A percentile compares a stretch with the other conserved stretches of the same genome.
phyloP scores from a whole-genome alignment of 2,113 vertebrate genomes.

The Datnioides undecimradiatus region DNA sequence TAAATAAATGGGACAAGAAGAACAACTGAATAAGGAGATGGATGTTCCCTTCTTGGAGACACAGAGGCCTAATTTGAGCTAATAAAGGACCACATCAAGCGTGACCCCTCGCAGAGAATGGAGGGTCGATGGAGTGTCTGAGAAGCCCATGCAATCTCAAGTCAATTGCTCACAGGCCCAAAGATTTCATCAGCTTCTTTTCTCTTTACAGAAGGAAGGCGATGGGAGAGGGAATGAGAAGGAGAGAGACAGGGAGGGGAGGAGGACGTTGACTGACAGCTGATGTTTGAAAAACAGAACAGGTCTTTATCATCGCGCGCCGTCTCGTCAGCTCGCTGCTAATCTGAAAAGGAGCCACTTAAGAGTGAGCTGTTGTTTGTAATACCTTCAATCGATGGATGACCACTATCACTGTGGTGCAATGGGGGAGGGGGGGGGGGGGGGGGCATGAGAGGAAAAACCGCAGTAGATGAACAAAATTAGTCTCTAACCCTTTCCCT shows the following conservation, averaged over 20 bases:
- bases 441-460: constrained; percentile 25
- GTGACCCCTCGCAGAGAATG: constrained; percentile 66
- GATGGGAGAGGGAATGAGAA: constrained; percentile 23
- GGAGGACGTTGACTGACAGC: constrained; percentile 32
- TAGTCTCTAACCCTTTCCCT: constrained; percentile 49
- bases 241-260: constrained; percentile 1
- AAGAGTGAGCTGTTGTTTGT: constrained; percentile 56
- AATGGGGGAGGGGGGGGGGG: background rate
- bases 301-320: constrained; percentile 25
- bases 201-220: constrained; percentile 31
- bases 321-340: constrained; percentile 30
- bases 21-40: constrained; percentile 78
- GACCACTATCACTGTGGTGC: background rate
- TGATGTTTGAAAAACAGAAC: constrained; percentile 30
- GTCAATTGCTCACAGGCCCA: constrained; percentile 72
- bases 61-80: constrained; percentile 78
- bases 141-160: constrained; percentile 64
- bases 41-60: constrained; percentile 73
- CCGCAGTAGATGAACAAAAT: constrained; percentile 49
- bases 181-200: constrained; percentile 65
- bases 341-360: constrained; percentile 56
- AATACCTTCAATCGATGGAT: constrained; percentile 42
- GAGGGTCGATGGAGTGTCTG: constrained; percentile 68
- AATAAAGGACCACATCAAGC: constrained; percentile 79
- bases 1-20: constrained; percentile 76